These are phyloP conservation scores for Trochalopteron elliotii DNA, from an alignment of 2,113 vertebrate species.

Conservation along the genomic window DNA sequence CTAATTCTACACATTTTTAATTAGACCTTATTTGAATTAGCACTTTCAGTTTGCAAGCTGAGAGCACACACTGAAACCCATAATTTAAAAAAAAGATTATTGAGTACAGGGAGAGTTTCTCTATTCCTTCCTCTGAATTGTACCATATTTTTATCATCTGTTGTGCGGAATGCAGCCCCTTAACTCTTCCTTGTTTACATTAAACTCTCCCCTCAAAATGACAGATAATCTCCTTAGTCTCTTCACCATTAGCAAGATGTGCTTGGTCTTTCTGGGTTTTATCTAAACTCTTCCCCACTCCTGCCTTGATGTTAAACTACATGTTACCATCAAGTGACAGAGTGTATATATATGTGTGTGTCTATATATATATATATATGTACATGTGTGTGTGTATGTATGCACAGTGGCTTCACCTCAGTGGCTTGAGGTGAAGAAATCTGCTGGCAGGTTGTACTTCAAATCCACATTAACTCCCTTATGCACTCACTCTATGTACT, in stretches of 20 bases:
- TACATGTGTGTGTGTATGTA: neutral
- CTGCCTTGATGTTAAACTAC: neutral
- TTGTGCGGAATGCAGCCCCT: neutral
- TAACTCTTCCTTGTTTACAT: neutral
- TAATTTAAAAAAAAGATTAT: neutral
- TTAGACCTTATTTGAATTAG: neutral
- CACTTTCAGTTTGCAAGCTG: neutral
- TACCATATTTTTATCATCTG: neutral
- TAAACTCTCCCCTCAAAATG: fast-evolving
- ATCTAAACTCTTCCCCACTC: neutral
- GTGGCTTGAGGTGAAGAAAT: neutral
- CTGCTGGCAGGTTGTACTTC: neutral
- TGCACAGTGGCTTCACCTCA: too few relatives aligned
- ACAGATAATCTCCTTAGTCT: neutral
- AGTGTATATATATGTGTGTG: fast-evolving
- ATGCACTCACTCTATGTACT: neutral
- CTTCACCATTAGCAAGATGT: neutral
- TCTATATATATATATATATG: neutral
- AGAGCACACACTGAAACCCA: neutral
- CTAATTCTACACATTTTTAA: neutral
- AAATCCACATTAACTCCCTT: neutral
- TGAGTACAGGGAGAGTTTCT: neutral
- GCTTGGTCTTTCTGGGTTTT: neutral
- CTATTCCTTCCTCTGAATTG: neutral
- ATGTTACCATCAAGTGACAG: neutral